A percentile compares a stretch with the other conserved stretches of the same genome.
phyloP scores from a whole-genome alignment of 2,888 invertebrate species.

The Leptopilina myrica region DNA sequence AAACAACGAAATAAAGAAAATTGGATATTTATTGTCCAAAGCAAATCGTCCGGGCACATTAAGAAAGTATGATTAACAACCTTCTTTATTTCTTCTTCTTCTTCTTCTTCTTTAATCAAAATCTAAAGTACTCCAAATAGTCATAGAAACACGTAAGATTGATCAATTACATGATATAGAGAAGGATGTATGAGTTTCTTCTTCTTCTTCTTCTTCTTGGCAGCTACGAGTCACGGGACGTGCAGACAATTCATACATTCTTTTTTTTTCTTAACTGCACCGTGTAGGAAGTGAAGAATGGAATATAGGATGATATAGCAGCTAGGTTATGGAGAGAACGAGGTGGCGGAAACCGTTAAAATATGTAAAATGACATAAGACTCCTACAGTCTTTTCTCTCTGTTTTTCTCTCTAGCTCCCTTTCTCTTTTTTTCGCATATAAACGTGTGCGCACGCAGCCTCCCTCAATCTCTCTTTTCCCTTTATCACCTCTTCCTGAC shows the following conservation, averaged over 20 bases:
- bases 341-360: conserved; percentile 69
- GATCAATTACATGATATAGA: conserved; percentile 6
- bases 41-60: too few species aligned
- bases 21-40: too few species aligned
- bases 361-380: conserved; percentile 67
- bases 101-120: not conserved
- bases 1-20: not conserved
- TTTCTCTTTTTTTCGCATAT: conserved; percentile 45
- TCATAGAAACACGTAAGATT: not conserved
- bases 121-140: not conserved
- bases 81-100: too few species aligned
- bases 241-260: conserved; percentile 14
- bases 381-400: conserved; percentile 49
- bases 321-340: conserved; percentile 30
- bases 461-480: conserved; percentile 37
- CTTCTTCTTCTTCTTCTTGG: too few species aligned
- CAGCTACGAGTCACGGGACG: not conserved
- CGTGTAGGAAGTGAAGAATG: conserved; percentile 42
- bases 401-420: conserved; percentile 50
- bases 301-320: conserved; percentile 14
- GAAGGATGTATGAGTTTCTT: conserved; percentile 4
- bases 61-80: too few species aligned
- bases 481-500: conserved; percentile 47
- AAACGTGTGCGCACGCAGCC: conserved; percentile 1
- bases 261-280: conserved; percentile 24